Conservation (phyloP, 2,113 vertebrate genomes). For the Erpornis zantholeuca region DNA sequence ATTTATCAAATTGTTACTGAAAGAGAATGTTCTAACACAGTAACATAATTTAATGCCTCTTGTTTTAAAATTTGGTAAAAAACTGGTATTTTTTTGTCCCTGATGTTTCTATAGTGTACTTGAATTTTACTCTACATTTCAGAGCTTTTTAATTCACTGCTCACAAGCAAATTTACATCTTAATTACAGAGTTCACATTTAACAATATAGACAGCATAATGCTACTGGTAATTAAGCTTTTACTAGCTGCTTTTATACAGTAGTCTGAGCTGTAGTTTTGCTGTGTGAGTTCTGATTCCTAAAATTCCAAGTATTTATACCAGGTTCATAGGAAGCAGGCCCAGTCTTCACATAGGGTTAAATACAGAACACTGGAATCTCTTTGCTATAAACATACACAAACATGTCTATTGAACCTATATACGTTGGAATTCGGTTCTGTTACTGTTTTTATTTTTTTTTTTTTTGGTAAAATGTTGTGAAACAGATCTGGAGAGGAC, state of each 20-base stretch:
- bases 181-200: slow-evolving; percentile 80
- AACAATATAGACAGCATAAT: slow-evolving; percentile 79
- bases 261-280: slow-evolving; percentile 57
- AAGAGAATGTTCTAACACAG: slow-evolving; percentile 20
- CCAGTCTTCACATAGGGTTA: slow-evolving; percentile 1
- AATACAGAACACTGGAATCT: neutral
- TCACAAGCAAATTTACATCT: slow-evolving; percentile 79
- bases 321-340: slow-evolving; percentile 10
- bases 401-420: slow-evolving; percentile 5
- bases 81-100: neutral
- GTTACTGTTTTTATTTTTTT: slow-evolving; percentile 7
- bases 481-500: slow-evolving; percentile 36
- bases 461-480: slow-evolving; percentile 20
- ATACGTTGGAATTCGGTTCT: slow-evolving; percentile 30
- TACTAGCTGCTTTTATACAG: slow-evolving; percentile 73
- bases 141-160: slow-evolving; percentile 73
- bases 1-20: slow-evolving; percentile 38
- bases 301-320: slow-evolving; percentile 39
- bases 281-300: slow-evolving; percentile 28
- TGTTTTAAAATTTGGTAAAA: slow-evolving; percentile 47
- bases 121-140: slow-evolving; percentile 66
- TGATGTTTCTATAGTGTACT: slow-evolving; percentile 44
- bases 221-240: slow-evolving; percentile 77
- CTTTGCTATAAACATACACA: slow-evolving; percentile 18
- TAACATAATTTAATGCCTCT: slow-evolving; percentile 49